Evolutionary conservation across 2,888 invertebrate genomes (phyloP).

Genomic region (Drosophila seclusa): DNA sequence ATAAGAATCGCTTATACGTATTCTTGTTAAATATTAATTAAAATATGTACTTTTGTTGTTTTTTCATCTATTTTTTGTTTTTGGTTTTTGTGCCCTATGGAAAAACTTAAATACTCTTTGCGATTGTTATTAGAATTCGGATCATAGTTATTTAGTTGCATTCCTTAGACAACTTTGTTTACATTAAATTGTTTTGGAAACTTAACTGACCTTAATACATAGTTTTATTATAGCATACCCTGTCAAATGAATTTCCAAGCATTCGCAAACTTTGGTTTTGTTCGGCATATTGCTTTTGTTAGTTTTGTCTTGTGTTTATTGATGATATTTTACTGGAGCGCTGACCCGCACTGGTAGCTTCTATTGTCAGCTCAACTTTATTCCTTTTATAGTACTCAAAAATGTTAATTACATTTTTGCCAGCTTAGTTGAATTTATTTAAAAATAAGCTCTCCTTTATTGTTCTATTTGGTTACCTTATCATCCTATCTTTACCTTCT

Average conservation of each 20-base stretch:
- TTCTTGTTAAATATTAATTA: slow-evolving; percentile 83
- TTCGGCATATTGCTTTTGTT: neutral
- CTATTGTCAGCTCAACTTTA: neutral
- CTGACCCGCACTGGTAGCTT: neutral
- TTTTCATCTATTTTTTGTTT: slow-evolving; percentile 2
- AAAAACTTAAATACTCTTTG: neutral
- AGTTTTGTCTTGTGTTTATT: neutral
- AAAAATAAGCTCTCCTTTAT: neutral
- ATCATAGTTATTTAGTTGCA: neutral
- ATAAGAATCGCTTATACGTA: slow-evolving; percentile 67
- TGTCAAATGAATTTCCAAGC: neutral
- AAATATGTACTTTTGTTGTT: slow-evolving; percentile 66
- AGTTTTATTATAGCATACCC: neutral
- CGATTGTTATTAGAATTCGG: neutral
- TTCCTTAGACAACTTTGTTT: slow-evolving; percentile 2
- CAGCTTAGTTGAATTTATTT: neutral
- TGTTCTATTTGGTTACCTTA: neutral
- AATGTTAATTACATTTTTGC: neutral
- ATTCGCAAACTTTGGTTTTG: neutral
- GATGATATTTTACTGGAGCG: neutral
- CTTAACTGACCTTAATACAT: neutral
- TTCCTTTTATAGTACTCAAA: neutral
- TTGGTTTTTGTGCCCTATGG: slow-evolving; percentile 9
- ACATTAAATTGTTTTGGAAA: neutral
- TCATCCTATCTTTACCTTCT: neutral